Conservation (phyloP, 2,113 vertebrate species). For the Trachemys scripta region DNA sequence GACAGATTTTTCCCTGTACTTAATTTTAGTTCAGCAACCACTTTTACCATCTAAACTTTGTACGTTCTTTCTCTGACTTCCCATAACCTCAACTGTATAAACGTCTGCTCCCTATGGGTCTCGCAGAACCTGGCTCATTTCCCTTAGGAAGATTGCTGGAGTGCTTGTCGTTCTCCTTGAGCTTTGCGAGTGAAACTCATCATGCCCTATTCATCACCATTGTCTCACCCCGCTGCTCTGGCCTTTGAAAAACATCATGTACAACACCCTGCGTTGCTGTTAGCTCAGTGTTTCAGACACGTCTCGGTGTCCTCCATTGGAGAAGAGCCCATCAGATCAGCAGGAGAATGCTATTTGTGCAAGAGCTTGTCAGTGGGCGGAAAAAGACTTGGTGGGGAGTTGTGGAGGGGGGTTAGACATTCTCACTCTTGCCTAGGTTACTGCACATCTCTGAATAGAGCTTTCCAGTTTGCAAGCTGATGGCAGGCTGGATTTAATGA, state of each 20-base stretch:
- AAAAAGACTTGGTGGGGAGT: not conserved
- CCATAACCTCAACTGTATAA: not conserved
- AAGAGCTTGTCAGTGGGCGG: not conserved
- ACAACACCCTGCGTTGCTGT: not conserved
- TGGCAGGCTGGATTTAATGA: not conserved
- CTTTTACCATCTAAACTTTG: not conserved
- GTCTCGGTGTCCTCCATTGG: not conserved
- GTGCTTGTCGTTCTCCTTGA: not conserved
- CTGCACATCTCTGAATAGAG: not conserved
- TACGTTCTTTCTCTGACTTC: not conserved
- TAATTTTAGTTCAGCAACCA: not conserved
- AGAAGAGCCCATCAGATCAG: not conserved
- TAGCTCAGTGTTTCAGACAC: not conserved
- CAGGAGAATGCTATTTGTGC: not conserved
- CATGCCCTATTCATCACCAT: accelerated
- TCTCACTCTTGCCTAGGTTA: not conserved
- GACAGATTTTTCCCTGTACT: not conserved
- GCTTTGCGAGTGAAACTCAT: not conserved
- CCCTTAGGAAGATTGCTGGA: not conserved
- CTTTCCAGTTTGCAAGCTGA: not conserved
- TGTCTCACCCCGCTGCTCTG: not conserved
- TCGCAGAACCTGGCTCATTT: not conserved
- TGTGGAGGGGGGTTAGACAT: not conserved
- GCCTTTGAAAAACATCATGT: not conserved
- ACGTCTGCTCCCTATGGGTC: not conserved